phyloP scores from a whole-genome alignment of 37 sponge, comb jelly and placozoan species.

The Theonella swinhoei region DNA sequence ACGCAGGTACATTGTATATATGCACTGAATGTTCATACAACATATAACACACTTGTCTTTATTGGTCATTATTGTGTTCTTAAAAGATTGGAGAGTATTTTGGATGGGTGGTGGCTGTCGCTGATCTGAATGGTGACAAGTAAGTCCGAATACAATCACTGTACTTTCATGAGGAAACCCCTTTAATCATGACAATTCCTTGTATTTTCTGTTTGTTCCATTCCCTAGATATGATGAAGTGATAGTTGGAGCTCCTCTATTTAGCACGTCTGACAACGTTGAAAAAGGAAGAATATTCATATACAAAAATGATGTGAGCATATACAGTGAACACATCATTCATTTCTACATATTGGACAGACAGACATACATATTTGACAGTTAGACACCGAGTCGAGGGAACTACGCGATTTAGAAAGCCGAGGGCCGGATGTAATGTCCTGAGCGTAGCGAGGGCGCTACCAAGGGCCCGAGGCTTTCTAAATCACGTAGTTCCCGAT shows the following conservation, averaged over 20 bases:
- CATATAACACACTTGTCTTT: background rate
- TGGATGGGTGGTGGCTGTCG: constrained; percentile 29
- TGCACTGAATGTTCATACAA: background rate
- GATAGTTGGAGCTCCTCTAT: constrained; percentile 31
- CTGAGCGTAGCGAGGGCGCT: background rate
- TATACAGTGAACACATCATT: no score
- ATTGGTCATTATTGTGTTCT: background rate
- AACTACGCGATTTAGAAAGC: no score
- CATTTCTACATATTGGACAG: no score
- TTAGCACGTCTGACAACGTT: background rate
- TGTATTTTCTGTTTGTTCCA: background rate
- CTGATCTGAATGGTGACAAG: constrained; percentile 49
- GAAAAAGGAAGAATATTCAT: constrained; percentile 17
- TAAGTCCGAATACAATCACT: background rate
- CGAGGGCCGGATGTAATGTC: no score
- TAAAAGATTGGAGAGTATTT: constrained; percentile 51
- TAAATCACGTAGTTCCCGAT: no score
- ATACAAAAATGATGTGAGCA: constrained; percentile 9
- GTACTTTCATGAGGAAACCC: background rate
- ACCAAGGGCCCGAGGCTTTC: no score
- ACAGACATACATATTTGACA: no score
- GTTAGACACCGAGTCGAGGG: no score
- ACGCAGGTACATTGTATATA: background rate
- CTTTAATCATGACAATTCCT: no score
- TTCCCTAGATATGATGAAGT: constrained; percentile 8